A percentile compares a stretch with the other conserved stretches of the same genome.
These are phyloP conservation scores for Manacus vitellinus DNA, from an alignment of 2,113 vertebrate genomes.

Conservation along the genomic window DNA sequence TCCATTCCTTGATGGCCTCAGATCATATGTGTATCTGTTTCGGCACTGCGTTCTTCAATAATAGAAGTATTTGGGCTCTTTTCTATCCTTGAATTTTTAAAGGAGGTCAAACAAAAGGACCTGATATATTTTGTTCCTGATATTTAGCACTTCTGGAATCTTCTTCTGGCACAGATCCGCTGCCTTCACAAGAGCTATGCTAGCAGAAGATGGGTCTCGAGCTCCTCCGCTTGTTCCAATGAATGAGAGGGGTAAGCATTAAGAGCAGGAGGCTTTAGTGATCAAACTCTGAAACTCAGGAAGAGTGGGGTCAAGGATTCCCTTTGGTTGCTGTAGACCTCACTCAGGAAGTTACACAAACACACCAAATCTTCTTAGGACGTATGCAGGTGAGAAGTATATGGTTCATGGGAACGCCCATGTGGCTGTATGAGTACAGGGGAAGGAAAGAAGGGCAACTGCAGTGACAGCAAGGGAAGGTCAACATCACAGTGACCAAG, in stretches of 20 bases:
- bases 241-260: neutral
- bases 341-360: neutral
- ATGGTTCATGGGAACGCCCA: neutral
- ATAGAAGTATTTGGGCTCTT: neutral
- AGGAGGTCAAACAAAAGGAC: neutral
- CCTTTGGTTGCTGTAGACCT: neutral
- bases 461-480: neutral
- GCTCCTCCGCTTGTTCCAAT: rapidly evolving
- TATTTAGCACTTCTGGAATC: neutral
- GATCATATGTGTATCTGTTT: neutral
- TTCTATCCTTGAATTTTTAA: neutral
- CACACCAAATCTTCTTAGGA: neutral
- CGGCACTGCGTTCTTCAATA: neutral
- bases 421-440: neutral
- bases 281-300: neutral
- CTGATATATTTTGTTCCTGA: neutral
- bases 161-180: neutral
- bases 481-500: neutral
- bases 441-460: neutral
- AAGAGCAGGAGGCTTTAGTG: neutral
- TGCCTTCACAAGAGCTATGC: neutral
- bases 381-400: rapidly evolving
- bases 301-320: neutral
- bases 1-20: neutral
- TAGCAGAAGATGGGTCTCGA: neutral